Conservation (phyloP, 2,888 invertebrate genomes). For the Junonia oenone region DNA sequence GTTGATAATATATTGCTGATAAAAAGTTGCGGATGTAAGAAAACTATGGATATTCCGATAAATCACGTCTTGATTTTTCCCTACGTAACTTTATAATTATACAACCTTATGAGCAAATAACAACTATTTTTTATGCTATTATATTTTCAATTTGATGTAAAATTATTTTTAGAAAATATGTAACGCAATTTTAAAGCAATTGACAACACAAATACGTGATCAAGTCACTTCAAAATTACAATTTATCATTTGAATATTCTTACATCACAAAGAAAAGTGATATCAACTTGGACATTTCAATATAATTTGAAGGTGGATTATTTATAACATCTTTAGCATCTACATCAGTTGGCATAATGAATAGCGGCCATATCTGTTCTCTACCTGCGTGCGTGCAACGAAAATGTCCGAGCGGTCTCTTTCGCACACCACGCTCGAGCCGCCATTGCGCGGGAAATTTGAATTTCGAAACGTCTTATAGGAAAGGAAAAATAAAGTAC, state of each 20-base stretch:
- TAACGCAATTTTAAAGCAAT: too few species aligned
- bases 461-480: background rate
- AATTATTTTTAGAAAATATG: too few species aligned
- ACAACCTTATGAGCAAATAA: background rate
- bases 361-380: conserved; percentile 54
- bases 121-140: background rate
- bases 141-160: background rate
- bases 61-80: background rate
- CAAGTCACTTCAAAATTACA: too few species aligned
- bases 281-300: background rate
- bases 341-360: conserved; percentile 41
- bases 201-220: too few species aligned
- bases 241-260: background rate
- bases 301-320: background rate
- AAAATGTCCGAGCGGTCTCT: conserved; percentile 21
- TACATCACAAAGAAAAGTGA: background rate
- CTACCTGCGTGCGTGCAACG: conserved; percentile 38
- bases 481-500: background rate
- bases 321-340: background rate
- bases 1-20: conserved; percentile 75
- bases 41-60: conserved; percentile 44
- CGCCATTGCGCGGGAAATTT: background rate
- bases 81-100: background rate
- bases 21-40: conserved; percentile 61
- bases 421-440: conserved; percentile 28